Percentiles rank a stretch among this genome's conserved stretches.
phyloP scores from a whole-genome alignment of 2,113 vertebrate genomes.

The Shinisaurus crocodilurus region DNA sequence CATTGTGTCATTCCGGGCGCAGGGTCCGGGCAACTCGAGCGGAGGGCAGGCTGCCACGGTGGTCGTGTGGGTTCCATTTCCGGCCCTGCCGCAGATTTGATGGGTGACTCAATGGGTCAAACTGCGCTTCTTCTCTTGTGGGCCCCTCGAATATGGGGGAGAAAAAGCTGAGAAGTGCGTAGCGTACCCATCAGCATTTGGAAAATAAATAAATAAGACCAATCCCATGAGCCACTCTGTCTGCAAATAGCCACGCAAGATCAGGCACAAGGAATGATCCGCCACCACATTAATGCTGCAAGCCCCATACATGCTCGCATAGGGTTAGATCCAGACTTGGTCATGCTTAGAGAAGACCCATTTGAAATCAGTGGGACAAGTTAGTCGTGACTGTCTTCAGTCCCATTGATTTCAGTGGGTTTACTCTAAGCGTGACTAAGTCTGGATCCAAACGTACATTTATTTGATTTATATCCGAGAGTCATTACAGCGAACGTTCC shows the following conservation, averaged over 20 bases:
- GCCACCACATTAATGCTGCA: not conserved
- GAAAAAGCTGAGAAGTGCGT: not conserved
- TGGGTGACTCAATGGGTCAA: constrained; percentile 6
- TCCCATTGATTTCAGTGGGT: no score
- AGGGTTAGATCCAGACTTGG: no score
- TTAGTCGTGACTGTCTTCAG: no score
- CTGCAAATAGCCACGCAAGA: not conserved
- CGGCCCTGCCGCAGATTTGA: constrained; percentile 12
- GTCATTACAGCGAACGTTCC: no score
- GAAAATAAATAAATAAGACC: no score
- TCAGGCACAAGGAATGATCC: not conserved
- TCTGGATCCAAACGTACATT: no score
- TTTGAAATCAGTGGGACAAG: no score
- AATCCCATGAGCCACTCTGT: not conserved
- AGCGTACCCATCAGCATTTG: not conserved
- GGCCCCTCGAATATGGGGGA: not conserved
- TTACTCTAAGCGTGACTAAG: no score
- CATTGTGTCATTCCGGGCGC: constrained; percentile 5
- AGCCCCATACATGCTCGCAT: no score
- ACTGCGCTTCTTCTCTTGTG: not conserved
- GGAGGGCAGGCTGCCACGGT: not conserved
- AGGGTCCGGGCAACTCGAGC: accelerated
- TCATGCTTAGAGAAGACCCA: no score
- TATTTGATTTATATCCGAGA: no score
- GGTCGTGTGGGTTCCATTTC: not conserved